Percentiles rank a stretch among this genome's conserved stretches.
These are phyloP conservation scores for Chaetodon trifascialis DNA, from an alignment of 2,113 vertebrate genomes.

Conservation along the genomic window DNA sequence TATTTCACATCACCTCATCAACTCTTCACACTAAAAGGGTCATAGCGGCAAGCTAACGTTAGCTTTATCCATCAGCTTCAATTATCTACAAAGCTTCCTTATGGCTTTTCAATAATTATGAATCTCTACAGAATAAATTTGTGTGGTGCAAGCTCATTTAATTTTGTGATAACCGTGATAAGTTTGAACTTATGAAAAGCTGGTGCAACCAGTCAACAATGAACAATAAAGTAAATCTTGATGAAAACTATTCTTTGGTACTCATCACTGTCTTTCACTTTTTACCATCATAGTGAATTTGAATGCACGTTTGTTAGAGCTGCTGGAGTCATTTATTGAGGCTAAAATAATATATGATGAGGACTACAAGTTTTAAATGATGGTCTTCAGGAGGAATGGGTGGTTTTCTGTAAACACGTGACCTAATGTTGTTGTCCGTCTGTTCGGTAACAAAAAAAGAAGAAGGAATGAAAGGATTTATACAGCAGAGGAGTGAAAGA, in stretches of 20 bases:
- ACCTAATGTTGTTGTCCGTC: slow-evolving; percentile 15
- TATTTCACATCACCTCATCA: neutral
- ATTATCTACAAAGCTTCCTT: neutral
- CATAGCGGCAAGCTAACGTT: neutral
- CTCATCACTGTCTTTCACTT: neutral
- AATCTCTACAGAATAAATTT: neutral
- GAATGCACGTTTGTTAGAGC: neutral
- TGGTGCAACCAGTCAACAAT: too few relatives aligned
- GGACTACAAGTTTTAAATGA: slow-evolving; percentile 3
- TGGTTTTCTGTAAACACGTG: slow-evolving; percentile 16
- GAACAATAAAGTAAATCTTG: too few relatives aligned
- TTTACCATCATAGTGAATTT: neutral
- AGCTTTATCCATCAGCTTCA: neutral
- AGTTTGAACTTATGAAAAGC: neutral
- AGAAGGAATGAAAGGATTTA: neutral
- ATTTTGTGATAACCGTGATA: neutral
- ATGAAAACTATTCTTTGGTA: slow-evolving; percentile 24
- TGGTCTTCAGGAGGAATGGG: neutral
- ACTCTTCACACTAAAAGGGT: too few relatives aligned
- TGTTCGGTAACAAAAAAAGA: slow-evolving; percentile 4
- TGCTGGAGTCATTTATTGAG: neutral
- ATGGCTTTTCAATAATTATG: too few relatives aligned
- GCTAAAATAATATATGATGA: slow-evolving; percentile 26
- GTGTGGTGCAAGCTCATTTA: too few relatives aligned
- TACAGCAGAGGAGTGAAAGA: slow-evolving; percentile 12